Conservation (phyloP, 2,113 vertebrate genomes). For the Ceratotherium simum region DNA sequence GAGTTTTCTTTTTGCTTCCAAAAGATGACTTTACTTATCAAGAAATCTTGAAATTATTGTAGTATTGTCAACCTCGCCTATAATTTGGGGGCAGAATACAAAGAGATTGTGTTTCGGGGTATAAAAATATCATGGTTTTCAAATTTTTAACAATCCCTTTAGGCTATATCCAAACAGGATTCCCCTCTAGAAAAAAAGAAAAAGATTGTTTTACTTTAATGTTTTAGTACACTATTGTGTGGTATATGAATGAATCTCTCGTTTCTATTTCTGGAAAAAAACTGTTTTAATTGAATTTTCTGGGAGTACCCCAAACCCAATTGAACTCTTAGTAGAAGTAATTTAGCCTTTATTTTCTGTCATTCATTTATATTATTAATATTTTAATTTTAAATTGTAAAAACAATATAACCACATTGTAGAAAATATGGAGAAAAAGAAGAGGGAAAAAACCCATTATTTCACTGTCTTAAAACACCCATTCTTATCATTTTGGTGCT, state of each 20-base stretch:
- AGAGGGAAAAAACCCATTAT: background rate
- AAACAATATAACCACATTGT: background rate
- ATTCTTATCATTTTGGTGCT: slow-evolving; percentile 14
- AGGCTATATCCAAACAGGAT: background rate
- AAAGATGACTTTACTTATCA: background rate
- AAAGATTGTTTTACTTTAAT: background rate
- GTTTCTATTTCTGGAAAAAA: slow-evolving; percentile 20
- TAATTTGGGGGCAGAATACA: slow-evolving; percentile 1
- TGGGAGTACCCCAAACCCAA: background rate
- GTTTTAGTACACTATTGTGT: background rate
- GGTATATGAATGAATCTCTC: background rate
- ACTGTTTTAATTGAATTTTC: slow-evolving; percentile 42
- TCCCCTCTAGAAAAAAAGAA: background rate
- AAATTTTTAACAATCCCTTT: background rate
- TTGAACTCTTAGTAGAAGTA: background rate
- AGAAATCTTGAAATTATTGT: background rate
- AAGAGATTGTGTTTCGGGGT: background rate
- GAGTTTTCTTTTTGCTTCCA: background rate
- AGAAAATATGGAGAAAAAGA: background rate
- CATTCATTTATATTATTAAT: background rate
- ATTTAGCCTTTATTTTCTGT: slow-evolving; percentile 26
- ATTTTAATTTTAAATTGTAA: slow-evolving; percentile 26
- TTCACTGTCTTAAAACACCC: background rate
- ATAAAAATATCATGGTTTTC: slow-evolving; percentile 34
- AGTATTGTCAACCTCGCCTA: background rate